Evolutionary conservation across 2,888 invertebrate species (phyloP), one percentile per base, ranked within the genome.

Genomic region (Leptodirus hochenwartii): DNA sequence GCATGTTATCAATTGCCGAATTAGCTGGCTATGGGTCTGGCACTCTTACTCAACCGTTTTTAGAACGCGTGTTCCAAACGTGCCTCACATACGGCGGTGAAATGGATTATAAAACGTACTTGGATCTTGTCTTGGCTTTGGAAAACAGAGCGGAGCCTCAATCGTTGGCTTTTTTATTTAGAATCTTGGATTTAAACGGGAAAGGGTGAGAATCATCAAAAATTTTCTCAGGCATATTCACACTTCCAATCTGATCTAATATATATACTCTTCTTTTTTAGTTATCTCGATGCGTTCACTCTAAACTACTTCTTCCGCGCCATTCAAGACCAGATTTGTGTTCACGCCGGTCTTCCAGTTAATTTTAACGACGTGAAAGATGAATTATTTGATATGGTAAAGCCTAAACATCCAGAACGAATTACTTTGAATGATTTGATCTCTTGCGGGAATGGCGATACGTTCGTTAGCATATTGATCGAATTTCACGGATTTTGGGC

Each of bases 351-450:
- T n/a, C 87, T 88, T 39, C 76, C 80, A 0, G 84, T 91, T 0
- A 74, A 73, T 42, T 91, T 93, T 53, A 79, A 88, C 42, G 91
- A 95, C 57, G 81, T 95, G 0, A 90, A 90, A 53, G 90, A 95
- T 61, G 93, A 95, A 59, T 82, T 95, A 41, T 95, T 91, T 60
- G 95, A 95, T 59, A 95, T 96, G 93, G 85, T 93, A 2, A 77
- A 87, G 37, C 90, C 93, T 0, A 69, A 65, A 34, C 72, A 91
- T 53, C 79, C 85, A 0, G 62, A 70, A 6, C 69, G 71, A 50
- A 90, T 95, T 39, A 90, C 88, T 0, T 58, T 91, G 3, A 71
- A 74, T 42, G 93, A 95, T 60, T 64, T 95, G 30, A 64, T 87
- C 27, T 62, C 65, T 33, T 75, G 88, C 56, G 88, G 88, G 0